A percentile compares a stretch with the other conserved stretches of the same genome.
These are phyloP conservation scores for Aphrocallistes beatrix DNA, from an alignment of 37 sponge, comb jelly and placozoan species.

Conservation along the genomic window DNA sequence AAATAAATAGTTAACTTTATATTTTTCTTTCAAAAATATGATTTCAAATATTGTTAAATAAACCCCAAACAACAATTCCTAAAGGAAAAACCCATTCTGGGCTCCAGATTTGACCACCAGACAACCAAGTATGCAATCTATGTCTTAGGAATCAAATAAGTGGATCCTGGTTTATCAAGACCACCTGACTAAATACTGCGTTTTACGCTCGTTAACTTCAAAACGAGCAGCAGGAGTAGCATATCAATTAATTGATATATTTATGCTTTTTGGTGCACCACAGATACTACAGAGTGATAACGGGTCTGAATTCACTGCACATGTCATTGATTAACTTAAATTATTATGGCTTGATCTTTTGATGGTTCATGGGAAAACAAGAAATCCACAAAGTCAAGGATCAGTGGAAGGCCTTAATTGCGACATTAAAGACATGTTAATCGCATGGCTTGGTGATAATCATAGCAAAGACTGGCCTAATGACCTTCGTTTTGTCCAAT, in stretches of 20 bases:
- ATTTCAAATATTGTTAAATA: too few relatives aligned
- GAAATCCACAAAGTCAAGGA: background rate
- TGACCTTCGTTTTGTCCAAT: background rate
- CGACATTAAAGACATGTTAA: background rate
- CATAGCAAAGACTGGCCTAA: conserved; percentile 2
- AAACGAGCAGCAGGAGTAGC: conserved; percentile 10
- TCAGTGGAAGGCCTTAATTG: background rate
- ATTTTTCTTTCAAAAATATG: too few relatives aligned
- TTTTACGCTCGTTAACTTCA: background rate
- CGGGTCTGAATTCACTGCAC: conserved; percentile 19
- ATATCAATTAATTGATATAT: conserved; percentile 4
- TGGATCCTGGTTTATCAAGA: conserved; percentile 9
- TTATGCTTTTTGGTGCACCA: background rate
- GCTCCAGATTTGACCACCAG: too few relatives aligned
- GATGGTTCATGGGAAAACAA: background rate
- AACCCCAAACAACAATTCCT: too few relatives aligned
- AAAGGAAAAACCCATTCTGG: too few relatives aligned
- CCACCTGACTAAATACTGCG: background rate
- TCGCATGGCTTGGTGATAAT: conserved; percentile 13
- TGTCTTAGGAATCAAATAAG: conserved; percentile 16
- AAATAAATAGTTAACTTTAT: too few relatives aligned
- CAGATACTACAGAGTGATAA: background rate
- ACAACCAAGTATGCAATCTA: conserved; percentile 16
- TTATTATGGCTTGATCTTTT: background rate
- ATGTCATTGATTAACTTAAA: conserved; percentile 10